Evolutionary conservation across 2,888 invertebrate genomes (phyloP), one percentile per base, ranked within the genome.

Genomic region (Notocelia uddmanniana): DNA sequence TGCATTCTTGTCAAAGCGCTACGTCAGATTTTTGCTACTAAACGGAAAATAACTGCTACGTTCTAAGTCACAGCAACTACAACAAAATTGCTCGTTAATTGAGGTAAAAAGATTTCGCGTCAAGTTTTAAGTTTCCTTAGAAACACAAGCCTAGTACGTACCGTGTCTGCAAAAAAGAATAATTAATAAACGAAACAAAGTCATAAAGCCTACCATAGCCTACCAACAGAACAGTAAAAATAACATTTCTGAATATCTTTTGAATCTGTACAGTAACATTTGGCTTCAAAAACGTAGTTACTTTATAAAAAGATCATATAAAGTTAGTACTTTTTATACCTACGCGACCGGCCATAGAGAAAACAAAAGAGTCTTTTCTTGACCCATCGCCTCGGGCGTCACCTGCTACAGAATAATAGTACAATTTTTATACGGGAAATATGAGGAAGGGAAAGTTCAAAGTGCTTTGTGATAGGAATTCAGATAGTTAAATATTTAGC

Each of bases 351-450:
- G 13, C 18, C 2, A 13, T 9, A 19, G 62, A 19, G 2, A 11
- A 48, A 19, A 62, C 62, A 62, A 60, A 45, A 15, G 62, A 18
- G 8, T 45, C 31, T n/a, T 3, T 18, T 62, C 48, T 62, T 50
- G 62, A 62, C 62, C 48, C 8, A 62, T 15, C 13, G 31, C 62
- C 62, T 18, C 11, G 18, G 26, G 62, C 31, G 1, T 11, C 31
- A 18, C 18, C 48, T 26, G 62, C 62, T n/a, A 26, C 26, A 8
- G 26, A 26, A 48, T 18, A 48, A 45, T 26, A 18, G n/a, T 18
- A 59, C 15, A 59, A 15, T 26, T n/a, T 62, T 62, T 26, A 60
- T 18, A 48, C 60, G 23, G 18, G 21, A 48, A 45, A 41, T 10
- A 60, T n/a, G n/a, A 23, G 9, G 57, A 57, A 45, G 15, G 8